phyloP scores from a whole-genome alignment of 2,797 vertebrate genomes.

The Protosalanx chinensis region DNA sequence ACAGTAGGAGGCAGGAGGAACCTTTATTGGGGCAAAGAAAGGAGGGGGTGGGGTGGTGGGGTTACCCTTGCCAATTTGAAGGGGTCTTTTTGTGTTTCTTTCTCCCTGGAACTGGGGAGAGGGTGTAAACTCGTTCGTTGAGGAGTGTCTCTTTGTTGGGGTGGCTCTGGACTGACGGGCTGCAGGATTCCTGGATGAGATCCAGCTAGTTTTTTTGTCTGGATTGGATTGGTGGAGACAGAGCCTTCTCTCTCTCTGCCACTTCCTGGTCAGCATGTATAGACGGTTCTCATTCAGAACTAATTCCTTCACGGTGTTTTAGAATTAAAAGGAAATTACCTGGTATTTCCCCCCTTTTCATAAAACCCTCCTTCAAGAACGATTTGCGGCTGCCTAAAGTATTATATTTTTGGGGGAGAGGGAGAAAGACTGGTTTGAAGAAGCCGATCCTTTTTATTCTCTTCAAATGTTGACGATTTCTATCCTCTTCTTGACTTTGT shows the following conservation, averaged over 20 bases:
- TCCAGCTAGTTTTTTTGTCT: slow-evolving; percentile 51
- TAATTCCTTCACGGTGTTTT: slow-evolving; percentile 22
- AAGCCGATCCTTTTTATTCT: no score
- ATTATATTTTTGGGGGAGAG: no score
- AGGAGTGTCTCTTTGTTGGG: slow-evolving; percentile 54
- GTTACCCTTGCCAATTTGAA: slow-evolving; percentile 52
- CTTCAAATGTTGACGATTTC: neutral
- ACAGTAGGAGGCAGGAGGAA: slow-evolving; percentile 41
- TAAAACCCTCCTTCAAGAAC: slow-evolving; percentile 1
- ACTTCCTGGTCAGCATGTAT: slow-evolving; percentile 4
- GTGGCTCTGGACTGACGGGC: slow-evolving; percentile 47
- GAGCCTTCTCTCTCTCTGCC: neutral
- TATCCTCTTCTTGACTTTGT: slow-evolving; percentile 1
- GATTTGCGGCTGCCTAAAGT: neutral
- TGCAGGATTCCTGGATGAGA: slow-evolving; percentile 64
- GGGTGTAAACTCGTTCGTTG: slow-evolving; percentile 53
- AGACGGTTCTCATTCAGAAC: slow-evolving; percentile 26
- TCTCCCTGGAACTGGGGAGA: slow-evolving; percentile 24
- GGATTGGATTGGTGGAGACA: slow-evolving; percentile 26
- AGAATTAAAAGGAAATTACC: slow-evolving; percentile 35
- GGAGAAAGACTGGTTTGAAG: no score
- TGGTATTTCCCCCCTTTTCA: slow-evolving; percentile 20
- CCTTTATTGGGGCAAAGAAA: slow-evolving; percentile 48
- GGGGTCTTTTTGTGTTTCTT: slow-evolving; percentile 50
- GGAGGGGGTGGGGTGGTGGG: slow-evolving; percentile 11